phyloP scores from a whole-genome alignment of 2,888 invertebrate species.

The Trichogramma evanescens region DNA sequence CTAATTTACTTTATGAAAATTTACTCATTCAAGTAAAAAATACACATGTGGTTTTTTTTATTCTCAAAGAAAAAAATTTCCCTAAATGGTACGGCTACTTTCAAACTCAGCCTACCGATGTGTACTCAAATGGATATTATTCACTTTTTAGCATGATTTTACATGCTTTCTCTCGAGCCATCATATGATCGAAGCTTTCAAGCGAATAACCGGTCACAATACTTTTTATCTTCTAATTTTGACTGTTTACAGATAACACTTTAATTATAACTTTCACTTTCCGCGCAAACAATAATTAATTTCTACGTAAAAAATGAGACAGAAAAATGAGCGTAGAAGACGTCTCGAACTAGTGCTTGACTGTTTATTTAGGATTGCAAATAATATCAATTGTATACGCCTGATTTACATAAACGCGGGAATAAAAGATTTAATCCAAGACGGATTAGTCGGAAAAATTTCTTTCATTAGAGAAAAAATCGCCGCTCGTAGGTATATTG shows the following conservation, averaged over 20 bases:
- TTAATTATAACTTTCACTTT: no score
- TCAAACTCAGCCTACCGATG: slow-evolving; percentile 5
- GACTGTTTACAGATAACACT: slow-evolving; percentile 5
- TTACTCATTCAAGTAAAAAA: no score
- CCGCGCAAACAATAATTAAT: slow-evolving; percentile 7
- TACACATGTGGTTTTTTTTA: no score
- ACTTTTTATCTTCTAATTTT: slow-evolving; percentile 16
- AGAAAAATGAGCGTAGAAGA: not conserved
- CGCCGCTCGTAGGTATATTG: slow-evolving; percentile 4
- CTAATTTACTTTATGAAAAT: no score
- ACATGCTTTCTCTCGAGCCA: slow-evolving; percentile 17
- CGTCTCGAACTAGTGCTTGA: not conserved
- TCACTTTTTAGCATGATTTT: slow-evolving; percentile 10
- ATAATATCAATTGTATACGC: not conserved
- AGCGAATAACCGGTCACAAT: slow-evolving; percentile 17
- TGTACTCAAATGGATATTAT: slow-evolving; percentile 1
- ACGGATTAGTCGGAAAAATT: not conserved
- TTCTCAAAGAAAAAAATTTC: not conserved
- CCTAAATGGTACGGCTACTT: slow-evolving; percentile 5
- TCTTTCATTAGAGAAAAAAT: slow-evolving; percentile 4
- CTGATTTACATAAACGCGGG: slow-evolving; percentile 5
- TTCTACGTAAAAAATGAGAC: slow-evolving; percentile 9
- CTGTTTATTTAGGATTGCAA: not conserved
- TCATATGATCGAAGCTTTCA: slow-evolving; percentile 15
- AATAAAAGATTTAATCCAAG: slow-evolving; percentile 10